Percentiles rank a stretch among this genome's conserved stretches.
Evolutionary conservation across 2,797 vertebrate species (phyloP).

Genomic region (Hoplostethus mediterraneus): DNA sequence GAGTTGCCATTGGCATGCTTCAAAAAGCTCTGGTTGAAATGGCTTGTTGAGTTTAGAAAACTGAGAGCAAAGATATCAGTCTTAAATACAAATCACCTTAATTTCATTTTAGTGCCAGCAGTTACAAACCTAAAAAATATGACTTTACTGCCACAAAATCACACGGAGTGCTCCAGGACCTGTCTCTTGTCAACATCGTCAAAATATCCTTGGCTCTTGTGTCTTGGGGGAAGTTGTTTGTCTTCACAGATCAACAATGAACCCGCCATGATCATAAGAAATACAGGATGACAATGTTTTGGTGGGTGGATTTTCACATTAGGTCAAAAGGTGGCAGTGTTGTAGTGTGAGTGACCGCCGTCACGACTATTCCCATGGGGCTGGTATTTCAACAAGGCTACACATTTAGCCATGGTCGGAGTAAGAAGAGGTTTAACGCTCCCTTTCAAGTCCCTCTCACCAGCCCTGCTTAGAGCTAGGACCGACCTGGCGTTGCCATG

Average conservation of each 20-base stretch:
- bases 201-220: too few species aligned
- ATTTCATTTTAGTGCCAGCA: background rate
- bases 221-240: background rate
- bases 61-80: background rate
- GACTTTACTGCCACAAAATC: conserved; percentile 17
- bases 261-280: background rate
- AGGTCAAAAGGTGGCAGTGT: conserved; percentile 79
- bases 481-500: conserved; percentile 86
- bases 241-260: conserved; percentile 11
- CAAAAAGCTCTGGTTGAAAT: background rate
- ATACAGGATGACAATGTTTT: conserved; percentile 4
- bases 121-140: background rate
- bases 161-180: background rate
- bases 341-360: conserved; percentile 42
- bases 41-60: conserved; percentile 15
- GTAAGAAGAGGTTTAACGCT: conserved; percentile 71
- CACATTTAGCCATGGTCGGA: conserved; percentile 64
- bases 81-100: too few species aligned
- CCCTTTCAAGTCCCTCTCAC: conserved; percentile 82
- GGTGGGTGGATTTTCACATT: conserved; percentile 12
- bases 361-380: conserved; percentile 42
- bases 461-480: conserved; percentile 74
- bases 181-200: background rate
- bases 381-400: conserved; percentile 71
- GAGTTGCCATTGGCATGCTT: background rate